Conservation (phyloP, 2,797 vertebrate species). For the Psittacula echo region DNA sequence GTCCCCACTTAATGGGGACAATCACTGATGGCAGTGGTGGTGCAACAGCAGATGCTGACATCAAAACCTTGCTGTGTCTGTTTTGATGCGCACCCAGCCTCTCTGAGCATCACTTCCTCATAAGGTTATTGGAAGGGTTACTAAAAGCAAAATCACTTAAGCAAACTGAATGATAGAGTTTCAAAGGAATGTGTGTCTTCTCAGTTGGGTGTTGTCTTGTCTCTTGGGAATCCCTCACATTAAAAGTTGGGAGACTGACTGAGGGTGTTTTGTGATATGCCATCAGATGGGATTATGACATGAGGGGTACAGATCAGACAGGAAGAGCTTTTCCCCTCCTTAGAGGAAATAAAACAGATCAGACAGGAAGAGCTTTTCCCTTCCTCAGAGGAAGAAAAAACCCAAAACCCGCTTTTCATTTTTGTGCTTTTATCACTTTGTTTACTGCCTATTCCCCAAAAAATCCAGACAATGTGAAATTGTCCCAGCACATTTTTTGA, state of each 20-base stretch:
- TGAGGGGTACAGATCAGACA: background rate
- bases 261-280: background rate
- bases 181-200: background rate
- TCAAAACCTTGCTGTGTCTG: accelerated
- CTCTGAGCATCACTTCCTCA: background rate
- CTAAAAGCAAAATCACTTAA: background rate
- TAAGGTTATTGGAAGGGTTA: background rate
- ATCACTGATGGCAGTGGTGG: accelerated
- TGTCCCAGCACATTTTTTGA: accelerated
- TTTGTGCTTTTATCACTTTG: background rate
- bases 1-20: background rate
- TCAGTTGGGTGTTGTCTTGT: background rate
- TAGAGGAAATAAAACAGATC: background rate
- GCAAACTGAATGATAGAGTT: background rate
- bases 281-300: background rate
- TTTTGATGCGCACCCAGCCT: background rate
- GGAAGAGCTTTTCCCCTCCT: background rate
- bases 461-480: background rate
- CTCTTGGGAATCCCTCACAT: background rate
- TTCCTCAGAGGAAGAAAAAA: background rate
- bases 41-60: background rate
- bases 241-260: background rate
- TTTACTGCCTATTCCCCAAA: background rate
- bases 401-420: background rate
- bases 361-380: background rate